Evolutionary conservation across 2,113 vertebrate species (phyloP), one percentile per base, ranked within the genome.

Genomic region (Coptodon rendalli): DNA sequence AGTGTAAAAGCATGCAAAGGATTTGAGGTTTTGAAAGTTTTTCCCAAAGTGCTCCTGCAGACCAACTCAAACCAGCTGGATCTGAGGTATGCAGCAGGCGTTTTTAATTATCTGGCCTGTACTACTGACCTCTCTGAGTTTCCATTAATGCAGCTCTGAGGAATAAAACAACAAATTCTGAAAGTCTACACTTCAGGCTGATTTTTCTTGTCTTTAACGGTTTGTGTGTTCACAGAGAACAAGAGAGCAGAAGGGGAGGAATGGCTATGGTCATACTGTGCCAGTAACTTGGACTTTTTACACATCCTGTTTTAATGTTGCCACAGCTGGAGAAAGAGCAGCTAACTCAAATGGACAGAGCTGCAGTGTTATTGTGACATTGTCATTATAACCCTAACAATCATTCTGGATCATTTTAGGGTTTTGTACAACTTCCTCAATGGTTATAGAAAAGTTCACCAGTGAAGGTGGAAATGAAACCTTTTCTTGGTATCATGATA

Each of bases 51-150:
- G 13, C 56, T 87, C 89, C 87, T 86, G 88, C 90, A 89, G 79
- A 90, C 29, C 71, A 66, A 89, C 83, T 88, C 31, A 87, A 89
- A 93, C 59, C 85, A 90, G 80, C 36, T 89, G 88, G 45, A 31
- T 81, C n/a, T 57, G 87, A 93, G 86, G 85, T 86, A 89, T 82
- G 87, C 90, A 91, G 27, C 93, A 95, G 89, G 52, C 86, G 88
- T 92, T 95, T 93, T 80, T 87, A 68, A 94, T 95, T 87, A 94
- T 91, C 66, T 38, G 78, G n/a, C 57, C 78, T 80, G 88, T 45
- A 24, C 88, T 56, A 84, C 76, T 68, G 85, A 90, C 89, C 85
- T 80, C 78, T 66, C 17, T n/a, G 22, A 80, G 63, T 29, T 29
- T 50, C 80, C 31, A 85, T 73, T 85, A 59, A 52, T 63, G 52